Evolutionary conservation across 2,113 vertebrate genomes (phyloP).

Genomic region (Sakesphorus luctuosus): DNA sequence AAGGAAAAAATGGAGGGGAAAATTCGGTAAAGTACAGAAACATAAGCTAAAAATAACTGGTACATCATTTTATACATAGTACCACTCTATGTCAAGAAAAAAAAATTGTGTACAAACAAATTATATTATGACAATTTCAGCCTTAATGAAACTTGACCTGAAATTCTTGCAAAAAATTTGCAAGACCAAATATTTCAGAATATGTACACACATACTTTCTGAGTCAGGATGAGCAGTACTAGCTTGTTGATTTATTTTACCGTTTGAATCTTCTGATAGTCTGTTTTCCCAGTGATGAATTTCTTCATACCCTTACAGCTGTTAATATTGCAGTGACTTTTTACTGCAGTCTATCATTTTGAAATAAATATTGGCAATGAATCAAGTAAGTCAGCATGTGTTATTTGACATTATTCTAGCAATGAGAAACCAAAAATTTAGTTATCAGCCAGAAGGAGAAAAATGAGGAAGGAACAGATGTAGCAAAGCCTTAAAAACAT

Average conservation of each 20-base stretch:
- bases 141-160: neutral
- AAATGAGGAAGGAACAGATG: constrained; percentile 11
- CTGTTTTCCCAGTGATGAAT: neutral
- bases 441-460: neutral
- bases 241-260: neutral
- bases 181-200: neutral
- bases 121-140: neutral
- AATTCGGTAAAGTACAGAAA: neutral
- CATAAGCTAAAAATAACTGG: neutral
- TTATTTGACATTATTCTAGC: neutral
- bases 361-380: constrained; percentile 43
- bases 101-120: neutral
- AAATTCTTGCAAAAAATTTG: neutral
- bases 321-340: constrained; percentile 27
- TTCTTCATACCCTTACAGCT: constrained; percentile 9
- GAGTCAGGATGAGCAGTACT: neutral
- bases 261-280: neutral
- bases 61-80: neutral
- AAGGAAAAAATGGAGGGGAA: neutral
- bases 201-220: neutral
- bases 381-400: constrained; percentile 2
- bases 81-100: neutral
- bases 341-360: constrained; percentile 15
- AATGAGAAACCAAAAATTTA: neutral
- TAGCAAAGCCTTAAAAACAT: neutral